Conservation (phyloP, 1,140 invertebrate genomes). For the Procambarus virginalis region DNA sequence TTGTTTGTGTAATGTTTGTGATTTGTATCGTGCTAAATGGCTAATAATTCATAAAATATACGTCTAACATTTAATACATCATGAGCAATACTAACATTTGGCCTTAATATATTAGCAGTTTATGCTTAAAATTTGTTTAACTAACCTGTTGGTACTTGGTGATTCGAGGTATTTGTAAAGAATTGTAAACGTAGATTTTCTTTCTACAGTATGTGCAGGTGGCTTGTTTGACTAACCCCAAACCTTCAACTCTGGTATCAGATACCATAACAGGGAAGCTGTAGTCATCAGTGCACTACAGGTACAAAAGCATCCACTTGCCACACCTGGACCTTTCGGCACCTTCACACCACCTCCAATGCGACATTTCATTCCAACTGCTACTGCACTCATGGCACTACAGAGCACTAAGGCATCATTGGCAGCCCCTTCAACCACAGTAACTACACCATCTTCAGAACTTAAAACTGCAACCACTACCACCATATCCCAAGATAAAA, state of each 20-base stretch:
- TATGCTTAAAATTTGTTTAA: too few species aligned
- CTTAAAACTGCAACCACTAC: constrained; percentile 46
- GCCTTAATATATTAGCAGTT: too few species aligned
- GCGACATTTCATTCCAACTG: constrained; percentile 75
- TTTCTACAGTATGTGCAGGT: background rate
- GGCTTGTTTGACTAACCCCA: background rate
- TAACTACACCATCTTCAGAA: background rate
- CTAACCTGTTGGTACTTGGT: too few species aligned
- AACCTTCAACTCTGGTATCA: constrained; percentile 72
- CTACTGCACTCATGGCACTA: constrained; percentile 71
- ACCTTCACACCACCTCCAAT: constrained; percentile 79
- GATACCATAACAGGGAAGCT: constrained; percentile 93
- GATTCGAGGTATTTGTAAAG: too few species aligned
- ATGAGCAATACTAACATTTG: too few species aligned
- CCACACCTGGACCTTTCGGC: constrained; percentile 85
- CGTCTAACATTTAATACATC: too few species aligned
- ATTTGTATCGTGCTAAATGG: too few species aligned
- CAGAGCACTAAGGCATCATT: constrained; percentile 42
- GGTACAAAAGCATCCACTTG: constrained; percentile 93
- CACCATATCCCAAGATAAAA: constrained; percentile 43
- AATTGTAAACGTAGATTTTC: background rate
- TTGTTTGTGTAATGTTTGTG: background rate
- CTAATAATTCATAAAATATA: too few species aligned
- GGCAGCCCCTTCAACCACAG: background rate
- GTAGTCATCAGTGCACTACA: constrained; percentile 93